A percentile compares a stretch with the other conserved stretches of the same genome.
These are phyloP conservation scores for Planiliza haematocheilus DNA, from an alignment of 2,113 vertebrate species.

Conservation along the genomic window DNA sequence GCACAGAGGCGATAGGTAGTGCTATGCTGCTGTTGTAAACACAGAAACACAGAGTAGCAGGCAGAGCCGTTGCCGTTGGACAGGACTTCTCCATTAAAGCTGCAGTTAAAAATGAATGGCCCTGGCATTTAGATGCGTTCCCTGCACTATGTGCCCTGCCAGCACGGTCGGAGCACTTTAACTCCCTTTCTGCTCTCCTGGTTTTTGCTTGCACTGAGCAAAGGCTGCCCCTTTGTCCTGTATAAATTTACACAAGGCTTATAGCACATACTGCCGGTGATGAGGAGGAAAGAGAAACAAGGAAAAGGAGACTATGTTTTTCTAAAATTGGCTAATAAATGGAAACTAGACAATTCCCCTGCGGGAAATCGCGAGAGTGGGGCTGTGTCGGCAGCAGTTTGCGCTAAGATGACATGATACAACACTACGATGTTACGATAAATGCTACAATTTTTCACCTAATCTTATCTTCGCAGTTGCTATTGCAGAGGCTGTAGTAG, in stretches of 20 bases:
- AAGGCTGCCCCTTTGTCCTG: conserved; percentile 11
- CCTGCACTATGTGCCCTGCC: conserved; percentile 14
- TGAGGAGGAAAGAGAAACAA: background rate
- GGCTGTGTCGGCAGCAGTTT: too few species aligned
- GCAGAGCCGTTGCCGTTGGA: background rate
- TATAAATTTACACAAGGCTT: conserved; percentile 52
- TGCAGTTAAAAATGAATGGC: conserved; percentile 68
- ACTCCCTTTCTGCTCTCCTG: conserved; percentile 45
- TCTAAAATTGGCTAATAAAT: background rate
- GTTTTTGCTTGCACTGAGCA: conserved; percentile 5
- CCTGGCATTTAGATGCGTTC: conserved; percentile 32
- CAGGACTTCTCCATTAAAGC: conserved; percentile 72
- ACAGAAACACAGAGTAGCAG: conserved; percentile 16
- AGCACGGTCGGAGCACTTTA: conserved; percentile 38
- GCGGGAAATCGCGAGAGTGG: too few species aligned
- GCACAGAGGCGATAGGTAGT: background rate
- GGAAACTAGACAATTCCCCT: too few species aligned
- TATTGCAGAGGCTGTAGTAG: too few species aligned
- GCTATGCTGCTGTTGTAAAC: background rate
- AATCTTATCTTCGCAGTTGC: too few species aligned
- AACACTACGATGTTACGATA: too few species aligned
- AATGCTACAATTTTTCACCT: too few species aligned
- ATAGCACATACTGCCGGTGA: conserved; percentile 23
- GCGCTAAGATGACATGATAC: too few species aligned
- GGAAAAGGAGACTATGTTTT: background rate